phyloP scores from a whole-genome alignment of 1,140 invertebrate species.

The Ruditapes philippinarum region DNA sequence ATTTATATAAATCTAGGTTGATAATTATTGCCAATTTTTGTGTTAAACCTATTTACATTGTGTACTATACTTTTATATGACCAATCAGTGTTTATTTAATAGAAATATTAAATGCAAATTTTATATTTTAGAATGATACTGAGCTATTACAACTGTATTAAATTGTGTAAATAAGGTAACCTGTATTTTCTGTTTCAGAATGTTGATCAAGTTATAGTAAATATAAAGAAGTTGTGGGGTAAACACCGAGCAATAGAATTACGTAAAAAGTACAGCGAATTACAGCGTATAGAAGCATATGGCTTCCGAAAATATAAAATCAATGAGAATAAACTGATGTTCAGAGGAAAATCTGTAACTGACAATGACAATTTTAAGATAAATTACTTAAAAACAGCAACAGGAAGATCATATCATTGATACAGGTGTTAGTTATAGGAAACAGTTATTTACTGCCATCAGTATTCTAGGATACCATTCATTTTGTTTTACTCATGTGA shows the following conservation, averaged over 20 bases:
- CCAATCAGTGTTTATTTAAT: too few relatives aligned
- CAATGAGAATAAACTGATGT: constrained; percentile 41
- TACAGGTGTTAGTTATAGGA: background rate
- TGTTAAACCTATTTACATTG: too few relatives aligned
- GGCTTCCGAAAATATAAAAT: constrained; percentile 53
- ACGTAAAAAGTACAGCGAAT: constrained; percentile 55
- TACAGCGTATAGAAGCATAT: constrained; percentile 53
- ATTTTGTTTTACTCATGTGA: background rate
- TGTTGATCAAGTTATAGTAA: constrained; percentile 59
- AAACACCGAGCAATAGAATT: constrained; percentile 22
- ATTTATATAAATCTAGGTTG: too few relatives aligned
- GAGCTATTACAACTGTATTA: too few relatives aligned
- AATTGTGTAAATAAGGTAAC: too few relatives aligned
- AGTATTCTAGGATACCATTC: background rate
- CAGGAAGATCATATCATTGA: background rate
- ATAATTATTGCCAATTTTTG: too few relatives aligned
- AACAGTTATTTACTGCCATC: background rate
- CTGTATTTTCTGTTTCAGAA: constrained; percentile 47
- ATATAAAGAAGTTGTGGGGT: constrained; percentile 47
- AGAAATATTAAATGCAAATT: too few relatives aligned
- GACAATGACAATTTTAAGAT: constrained; percentile 26
- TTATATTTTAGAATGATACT: too few relatives aligned
- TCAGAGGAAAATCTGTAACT: constrained; percentile 5
- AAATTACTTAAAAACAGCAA: constrained; percentile 52
- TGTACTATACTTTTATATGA: too few relatives aligned